These are phyloP conservation scores for Bombus difficillimus DNA, from an alignment of 1,140 invertebrate species.

Conservation along the genomic window DNA sequence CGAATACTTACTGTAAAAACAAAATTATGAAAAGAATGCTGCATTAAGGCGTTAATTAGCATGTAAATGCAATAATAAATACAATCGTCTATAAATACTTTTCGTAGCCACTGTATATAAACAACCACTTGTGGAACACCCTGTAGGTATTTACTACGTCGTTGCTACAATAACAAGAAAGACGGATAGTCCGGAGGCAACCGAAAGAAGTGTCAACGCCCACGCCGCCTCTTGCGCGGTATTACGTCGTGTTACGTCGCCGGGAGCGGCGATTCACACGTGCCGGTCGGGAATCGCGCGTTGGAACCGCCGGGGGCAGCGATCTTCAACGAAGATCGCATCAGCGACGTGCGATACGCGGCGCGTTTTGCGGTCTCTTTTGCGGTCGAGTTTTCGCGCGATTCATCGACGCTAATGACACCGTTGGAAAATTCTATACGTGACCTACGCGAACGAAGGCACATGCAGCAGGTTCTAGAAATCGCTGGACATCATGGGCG, in stretches of 20 bases:
- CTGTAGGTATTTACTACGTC: background rate
- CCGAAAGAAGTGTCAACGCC: slow-evolving; percentile 34
- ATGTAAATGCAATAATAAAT: too few species aligned
- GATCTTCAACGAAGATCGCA: slow-evolving; percentile 10
- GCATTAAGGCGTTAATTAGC: too few species aligned
- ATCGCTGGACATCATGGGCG: slow-evolving; percentile 21
- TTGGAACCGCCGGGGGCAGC: background rate
- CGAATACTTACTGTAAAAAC: too few species aligned
- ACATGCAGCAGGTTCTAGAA: background rate
- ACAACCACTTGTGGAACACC: background rate
- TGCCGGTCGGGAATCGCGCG: slow-evolving; percentile 7
- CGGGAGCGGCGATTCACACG: slow-evolving; percentile 36
- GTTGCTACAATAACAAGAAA: background rate
- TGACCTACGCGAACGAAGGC: slow-evolving; percentile 3
- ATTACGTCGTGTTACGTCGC: slow-evolving; percentile 42
- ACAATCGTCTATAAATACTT: too few species aligned
- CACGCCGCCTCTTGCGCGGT: slow-evolving; percentile 34
- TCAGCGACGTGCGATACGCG: background rate
- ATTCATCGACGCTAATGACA: background rate
- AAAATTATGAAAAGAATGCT: too few species aligned
- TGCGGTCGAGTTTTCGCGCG: background rate
- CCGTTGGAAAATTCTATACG: background rate
- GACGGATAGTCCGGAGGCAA: background rate
- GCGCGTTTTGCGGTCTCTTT: too few species aligned
- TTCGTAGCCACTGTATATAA: background rate